These are phyloP conservation scores for Stenodema calcarata DNA, from an alignment of 2,888 invertebrate genomes.

Conservation along the genomic window DNA sequence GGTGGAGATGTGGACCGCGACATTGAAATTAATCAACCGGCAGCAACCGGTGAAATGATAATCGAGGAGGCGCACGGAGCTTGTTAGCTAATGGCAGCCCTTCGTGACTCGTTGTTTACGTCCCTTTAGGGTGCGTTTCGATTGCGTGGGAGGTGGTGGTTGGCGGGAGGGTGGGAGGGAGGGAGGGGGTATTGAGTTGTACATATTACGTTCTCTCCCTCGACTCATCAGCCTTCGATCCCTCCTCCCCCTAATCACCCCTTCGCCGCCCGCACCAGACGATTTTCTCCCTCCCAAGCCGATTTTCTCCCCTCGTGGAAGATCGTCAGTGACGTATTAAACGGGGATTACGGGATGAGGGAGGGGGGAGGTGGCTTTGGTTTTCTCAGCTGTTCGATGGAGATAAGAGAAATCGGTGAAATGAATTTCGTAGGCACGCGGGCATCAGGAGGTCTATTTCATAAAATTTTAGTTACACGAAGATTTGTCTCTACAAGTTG, in stretches of 20 bases:
- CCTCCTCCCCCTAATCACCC: background rate
- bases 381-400: background rate
- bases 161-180: background rate
- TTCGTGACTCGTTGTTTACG: too few species aligned
- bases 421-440: too few species aligned
- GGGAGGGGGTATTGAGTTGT: constrained; percentile 12
- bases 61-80: too few species aligned
- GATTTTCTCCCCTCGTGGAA: background rate
- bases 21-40: too few species aligned
- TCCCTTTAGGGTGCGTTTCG: too few species aligned
- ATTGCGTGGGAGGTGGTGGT: too few species aligned
- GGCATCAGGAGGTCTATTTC: too few species aligned
- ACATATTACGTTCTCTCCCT: constrained; percentile 4
- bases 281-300: background rate
- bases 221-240: background rate
- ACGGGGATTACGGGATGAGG: background rate
- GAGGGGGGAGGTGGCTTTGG: background rate
- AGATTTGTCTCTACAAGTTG: too few species aligned
- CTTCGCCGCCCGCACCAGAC: background rate
- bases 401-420: background rate
- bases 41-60: too few species aligned
- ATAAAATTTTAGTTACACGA: too few species aligned
- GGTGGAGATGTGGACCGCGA: too few species aligned
- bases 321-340: constrained; percentile 9
- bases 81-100: too few species aligned